Percentiles rank a stretch among this genome's conserved stretches.
Evolutionary conservation across 2,888 invertebrate genomes (phyloP).

Genomic region (Andrena marginata): DNA sequence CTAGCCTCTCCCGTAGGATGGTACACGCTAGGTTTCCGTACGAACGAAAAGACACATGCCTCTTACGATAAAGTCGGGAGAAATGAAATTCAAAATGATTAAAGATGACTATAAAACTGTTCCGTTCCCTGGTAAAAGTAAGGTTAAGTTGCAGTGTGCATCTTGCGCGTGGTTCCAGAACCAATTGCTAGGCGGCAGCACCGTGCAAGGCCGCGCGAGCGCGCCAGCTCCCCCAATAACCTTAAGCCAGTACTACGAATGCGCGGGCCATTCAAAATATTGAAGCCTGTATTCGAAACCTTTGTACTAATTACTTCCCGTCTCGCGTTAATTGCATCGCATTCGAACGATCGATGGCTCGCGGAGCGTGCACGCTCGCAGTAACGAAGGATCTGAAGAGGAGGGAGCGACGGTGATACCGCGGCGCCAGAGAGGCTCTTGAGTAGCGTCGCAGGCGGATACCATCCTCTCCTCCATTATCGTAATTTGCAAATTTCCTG

Average conservation of each 20-base stretch:
- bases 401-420: constrained; percentile 22
- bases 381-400: constrained; percentile 28
- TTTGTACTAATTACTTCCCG: not conserved
- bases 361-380: not conserved
- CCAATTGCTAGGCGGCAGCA: constrained; percentile 64
- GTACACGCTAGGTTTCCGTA: not conserved
- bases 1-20: not conserved
- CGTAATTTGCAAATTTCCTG: constrained; percentile 81
- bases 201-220: constrained; percentile 4
- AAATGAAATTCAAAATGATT: constrained; percentile 9
- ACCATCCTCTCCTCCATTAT: constrained; percentile 75
- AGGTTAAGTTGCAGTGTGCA: constrained; percentile 65
- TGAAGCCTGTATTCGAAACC: not conserved
- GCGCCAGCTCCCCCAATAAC: constrained; percentile 18
- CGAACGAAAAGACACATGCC: no score
- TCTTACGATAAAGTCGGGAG: not conserved
- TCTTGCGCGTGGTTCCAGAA: constrained; percentile 31
- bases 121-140: constrained; percentile 33
- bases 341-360: not conserved
- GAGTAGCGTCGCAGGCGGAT: constrained; percentile 69
- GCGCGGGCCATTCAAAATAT: constrained; percentile 32
- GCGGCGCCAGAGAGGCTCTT: constrained; percentile 71
- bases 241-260: not conserved
- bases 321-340: not conserved
- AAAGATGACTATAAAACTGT: not conserved